Percentiles rank a stretch among this genome's conserved stretches.
Conservation (phyloP, 2,113 vertebrate species). For the Speoplatyrhinus poulsoni region DNA sequence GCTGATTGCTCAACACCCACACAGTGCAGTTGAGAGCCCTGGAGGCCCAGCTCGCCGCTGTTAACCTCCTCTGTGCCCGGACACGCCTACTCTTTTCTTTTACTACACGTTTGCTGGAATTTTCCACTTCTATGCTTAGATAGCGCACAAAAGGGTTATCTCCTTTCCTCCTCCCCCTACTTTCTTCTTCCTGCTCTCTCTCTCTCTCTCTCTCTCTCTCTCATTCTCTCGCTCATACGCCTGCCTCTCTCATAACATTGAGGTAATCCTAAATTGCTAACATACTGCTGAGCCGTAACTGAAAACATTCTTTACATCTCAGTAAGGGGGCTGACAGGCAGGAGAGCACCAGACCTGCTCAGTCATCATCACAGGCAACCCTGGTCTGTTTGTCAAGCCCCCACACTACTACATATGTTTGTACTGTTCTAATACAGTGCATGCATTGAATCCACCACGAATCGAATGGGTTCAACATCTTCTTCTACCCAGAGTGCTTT, state of each 20-base stretch:
- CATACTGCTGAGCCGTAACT: constrained; percentile 71
- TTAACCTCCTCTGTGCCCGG: constrained; percentile 65
- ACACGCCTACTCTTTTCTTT: constrained; percentile 56
- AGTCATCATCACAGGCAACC: constrained; percentile 54
- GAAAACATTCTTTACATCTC: constrained; percentile 72
- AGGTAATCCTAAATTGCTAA: constrained; percentile 75
- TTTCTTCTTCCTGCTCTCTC: constrained; percentile 19
- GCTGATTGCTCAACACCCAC: constrained; percentile 66
- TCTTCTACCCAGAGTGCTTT: constrained; percentile 46
- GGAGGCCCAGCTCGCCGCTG: constrained; percentile 50
- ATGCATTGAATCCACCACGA: constrained; percentile 12
- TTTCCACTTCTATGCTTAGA: constrained; percentile 72
- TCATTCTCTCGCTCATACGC: constrained; percentile 31
- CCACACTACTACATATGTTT: constrained; percentile 15
- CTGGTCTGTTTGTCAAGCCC: constrained; percentile 2
- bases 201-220: constrained; percentile 41
- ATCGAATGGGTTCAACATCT: neutral
- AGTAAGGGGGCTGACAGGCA: constrained; percentile 62
- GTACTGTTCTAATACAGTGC: constrained; percentile 5
- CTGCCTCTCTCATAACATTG: constrained; percentile 65
- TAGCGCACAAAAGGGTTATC: constrained; percentile 63
- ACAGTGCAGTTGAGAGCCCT: constrained; percentile 38
- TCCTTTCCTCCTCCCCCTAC: constrained; percentile 23
- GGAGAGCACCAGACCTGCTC: constrained; percentile 49
- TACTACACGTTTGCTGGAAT: constrained; percentile 69